phyloP scores from a whole-genome alignment of 1,140 invertebrate species.

The Melitaea cinxia region DNA sequence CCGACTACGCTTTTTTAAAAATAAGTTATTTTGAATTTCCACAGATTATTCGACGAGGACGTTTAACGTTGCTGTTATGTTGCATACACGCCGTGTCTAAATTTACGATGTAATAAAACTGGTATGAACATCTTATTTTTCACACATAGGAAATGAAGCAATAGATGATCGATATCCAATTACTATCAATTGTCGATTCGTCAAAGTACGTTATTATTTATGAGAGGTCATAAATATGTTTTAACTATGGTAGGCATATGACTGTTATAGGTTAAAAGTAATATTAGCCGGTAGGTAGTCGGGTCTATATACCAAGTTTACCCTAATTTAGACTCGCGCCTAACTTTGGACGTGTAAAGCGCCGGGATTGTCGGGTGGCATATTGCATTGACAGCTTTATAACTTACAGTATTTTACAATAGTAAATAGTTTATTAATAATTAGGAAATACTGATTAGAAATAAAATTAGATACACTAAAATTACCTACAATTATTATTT shows the following conservation, averaged over 20 bases:
- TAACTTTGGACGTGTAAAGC: slow-evolving; percentile 58
- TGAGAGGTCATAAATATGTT: slow-evolving; percentile 38
- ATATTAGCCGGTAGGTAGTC: slow-evolving; percentile 40
- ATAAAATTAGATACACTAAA: background rate
- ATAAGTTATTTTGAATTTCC: slow-evolving; percentile 13
- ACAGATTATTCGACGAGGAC: slow-evolving; percentile 12
- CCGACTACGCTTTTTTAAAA: slow-evolving; percentile 10
- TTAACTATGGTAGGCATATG: slow-evolving; percentile 41
- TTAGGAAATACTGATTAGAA: background rate
- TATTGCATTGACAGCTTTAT: slow-evolving; percentile 74
- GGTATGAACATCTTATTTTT: slow-evolving; percentile 44
- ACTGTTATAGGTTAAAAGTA: slow-evolving; percentile 51
- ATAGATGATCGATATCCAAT: slow-evolving; percentile 43
- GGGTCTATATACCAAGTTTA: slow-evolving; percentile 55
- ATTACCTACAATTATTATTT: background rate
- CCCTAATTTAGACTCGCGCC: slow-evolving; percentile 64
- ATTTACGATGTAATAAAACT: slow-evolving; percentile 36
- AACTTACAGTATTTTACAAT: slow-evolving; percentile 57
- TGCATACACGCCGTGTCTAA: slow-evolving; percentile 31
- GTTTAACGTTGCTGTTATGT: slow-evolving; percentile 14
- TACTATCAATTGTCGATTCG: slow-evolving; percentile 51
- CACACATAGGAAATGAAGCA: slow-evolving; percentile 53
- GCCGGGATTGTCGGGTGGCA: slow-evolving; percentile 54
- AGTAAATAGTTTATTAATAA: slow-evolving; percentile 40
- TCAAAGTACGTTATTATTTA: slow-evolving; percentile 34